Conservation (phyloP, 2,797 vertebrate genomes). For the Botia kubotai region DNA sequence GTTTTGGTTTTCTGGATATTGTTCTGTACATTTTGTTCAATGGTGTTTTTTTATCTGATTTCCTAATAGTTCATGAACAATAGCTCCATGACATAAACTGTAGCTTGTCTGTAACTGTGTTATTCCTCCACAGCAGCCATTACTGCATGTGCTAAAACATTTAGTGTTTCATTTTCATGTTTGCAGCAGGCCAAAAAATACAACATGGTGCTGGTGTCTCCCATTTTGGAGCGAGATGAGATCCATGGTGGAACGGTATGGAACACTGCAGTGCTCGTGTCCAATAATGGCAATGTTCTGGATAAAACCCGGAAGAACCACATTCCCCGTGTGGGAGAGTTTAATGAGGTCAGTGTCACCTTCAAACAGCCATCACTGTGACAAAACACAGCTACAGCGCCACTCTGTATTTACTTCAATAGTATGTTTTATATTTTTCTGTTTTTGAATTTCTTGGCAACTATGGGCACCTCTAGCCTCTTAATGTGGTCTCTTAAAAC, state of each 20-base stretch:
- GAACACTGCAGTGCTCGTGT: conserved; percentile 94
- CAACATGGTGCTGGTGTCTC: conserved; percentile 92
- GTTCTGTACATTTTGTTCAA: neutral
- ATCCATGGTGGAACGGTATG: conserved; percentile 82
- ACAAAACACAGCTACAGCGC: neutral
- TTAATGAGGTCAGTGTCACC: conserved; percentile 88
- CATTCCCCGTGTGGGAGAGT: conserved; percentile 93
- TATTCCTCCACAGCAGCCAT: neutral
- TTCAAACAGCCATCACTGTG: neutral
- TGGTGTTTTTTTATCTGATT: neutral
- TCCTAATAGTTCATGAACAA: neutral
- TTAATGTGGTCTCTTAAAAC: no score
- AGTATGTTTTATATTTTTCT: neutral
- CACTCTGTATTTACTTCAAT: no score
- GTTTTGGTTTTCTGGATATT: neutral
- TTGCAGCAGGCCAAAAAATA: conserved; percentile 89
- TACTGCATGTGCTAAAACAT: neutral
- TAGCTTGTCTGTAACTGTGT: neutral
- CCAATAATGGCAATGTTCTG: conserved; percentile 87
- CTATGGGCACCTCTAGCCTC: neutral
- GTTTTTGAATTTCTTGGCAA: neutral
- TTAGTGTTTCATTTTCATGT: conserved; percentile 16
- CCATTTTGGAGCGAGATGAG: conserved; percentile 90
- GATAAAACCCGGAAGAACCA: conserved; percentile 97
- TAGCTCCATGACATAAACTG: neutral